Base-by-base conservation (phyloP, 1,140 invertebrate genomes). In the Laupala kohalensis region DNA sequence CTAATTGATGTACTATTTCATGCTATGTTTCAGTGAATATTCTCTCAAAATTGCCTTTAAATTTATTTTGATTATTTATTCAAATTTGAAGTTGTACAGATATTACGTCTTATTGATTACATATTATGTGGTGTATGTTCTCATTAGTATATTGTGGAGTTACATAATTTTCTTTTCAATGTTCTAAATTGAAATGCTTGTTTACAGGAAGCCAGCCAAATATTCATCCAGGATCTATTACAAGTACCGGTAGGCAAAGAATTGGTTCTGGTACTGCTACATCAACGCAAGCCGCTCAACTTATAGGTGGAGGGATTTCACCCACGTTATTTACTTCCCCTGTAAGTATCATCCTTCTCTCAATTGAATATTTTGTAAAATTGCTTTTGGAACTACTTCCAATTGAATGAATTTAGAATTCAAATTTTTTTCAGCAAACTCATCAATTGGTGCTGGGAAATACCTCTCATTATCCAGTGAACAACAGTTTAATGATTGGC, bases 401-500 rank as follows among this genome's bases (percentile, higher is more conserved):
- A 53, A 53, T 53, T 53, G 37, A 53, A 53, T 53, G 37, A 53
- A 53, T 53, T 53, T 53, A 53, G 37, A 53, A 53, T 53, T 19
- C 37, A 53, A 53, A 53, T 53, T 53, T 53, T 66, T 74, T 25
- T 24, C 72, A 76, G 65, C 80, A 81, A 78, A 81, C 77, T 73
- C 82, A 77, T 75, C 79, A 78, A 79, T 82, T 85, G 78, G 86
- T 87, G 64, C 83, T 89, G 79, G 84, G 86, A 74, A 87, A 86
- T 74, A 82, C 84, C 23, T 83, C 83, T 24, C 84, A 86, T 77
- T 89, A 88, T 77, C 88, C 89, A 73, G 86, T 91, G 73, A 91
- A 88, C 81, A 87, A 87, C 78, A 90, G 88, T 79, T 83, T 91
- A 76, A 91, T 92, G 90, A 92, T 91, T 76, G 90, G 89, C 70